Evolutionary conservation across 2,113 vertebrate genomes (phyloP).

Genomic region (Verasper variegatus): DNA sequence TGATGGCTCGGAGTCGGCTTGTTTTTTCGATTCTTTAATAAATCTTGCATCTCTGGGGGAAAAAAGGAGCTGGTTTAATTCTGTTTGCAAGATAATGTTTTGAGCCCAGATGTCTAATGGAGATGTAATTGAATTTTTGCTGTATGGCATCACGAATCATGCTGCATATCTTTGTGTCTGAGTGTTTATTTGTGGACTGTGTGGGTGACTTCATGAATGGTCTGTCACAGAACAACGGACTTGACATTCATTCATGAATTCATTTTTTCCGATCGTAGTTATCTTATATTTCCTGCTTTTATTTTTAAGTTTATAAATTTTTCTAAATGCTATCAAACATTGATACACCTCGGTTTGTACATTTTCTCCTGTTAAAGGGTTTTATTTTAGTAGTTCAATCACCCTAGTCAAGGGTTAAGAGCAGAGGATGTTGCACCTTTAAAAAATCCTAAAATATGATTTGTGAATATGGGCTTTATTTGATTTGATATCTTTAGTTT

Average conservation of each 20-base stretch:
- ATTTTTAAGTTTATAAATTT: neutral
- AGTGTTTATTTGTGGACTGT: neutral
- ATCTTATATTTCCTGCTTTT: neutral
- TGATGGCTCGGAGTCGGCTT: neutral
- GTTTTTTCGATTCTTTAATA: neutral
- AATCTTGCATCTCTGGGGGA: neutral
- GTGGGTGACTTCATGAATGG: neutral
- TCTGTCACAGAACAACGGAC: neutral
- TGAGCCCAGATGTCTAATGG: constrained; percentile 4
- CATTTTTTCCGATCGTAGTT: neutral
- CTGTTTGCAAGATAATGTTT: neutral
- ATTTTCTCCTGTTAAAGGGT: too few species aligned
- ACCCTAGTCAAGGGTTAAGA: too few species aligned
- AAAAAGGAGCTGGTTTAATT: neutral
- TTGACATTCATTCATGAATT: constrained; percentile 1
- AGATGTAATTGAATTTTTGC: constrained; percentile 5
- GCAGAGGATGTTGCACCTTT: too few species aligned
- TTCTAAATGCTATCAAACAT: neutral
- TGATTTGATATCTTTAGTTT: too few species aligned
- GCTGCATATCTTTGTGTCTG: constrained; percentile 9
- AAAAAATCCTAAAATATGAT: too few species aligned
- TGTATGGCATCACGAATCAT: neutral
- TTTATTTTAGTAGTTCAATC: too few species aligned
- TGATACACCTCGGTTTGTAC: too few species aligned
- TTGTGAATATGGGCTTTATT: too few species aligned